Evolutionary conservation across 64 coral and sea anemone species (phyloP), one percentile per base, ranked within the genome.

Genomic region (Trachythela sp.): DNA sequence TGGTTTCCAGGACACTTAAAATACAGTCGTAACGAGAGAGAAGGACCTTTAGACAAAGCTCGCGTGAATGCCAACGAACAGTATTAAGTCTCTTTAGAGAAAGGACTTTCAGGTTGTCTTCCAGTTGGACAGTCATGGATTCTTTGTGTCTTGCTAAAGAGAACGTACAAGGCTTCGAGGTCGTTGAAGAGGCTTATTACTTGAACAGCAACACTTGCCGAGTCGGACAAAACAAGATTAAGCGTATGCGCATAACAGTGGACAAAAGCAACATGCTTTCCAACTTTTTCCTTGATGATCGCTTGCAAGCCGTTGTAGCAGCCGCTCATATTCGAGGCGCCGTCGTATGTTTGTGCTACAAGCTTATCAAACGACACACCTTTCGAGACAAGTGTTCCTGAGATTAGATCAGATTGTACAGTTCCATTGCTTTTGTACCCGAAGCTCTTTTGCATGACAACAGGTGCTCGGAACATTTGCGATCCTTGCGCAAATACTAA

Each of bases 231-330:
- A 80, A 80, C 75, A 80, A 80, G 75, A 80, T 18, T 80, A 39
- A 80, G 30, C 33, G 34, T 80, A 39, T 80, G 75, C 38, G 75
- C 75, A 39, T 80, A 80, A 39, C n/a, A n/a, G n/a, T n/a, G n/a
- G n/a, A n/a, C 75, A 36, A 80, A 80, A 17, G 75, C 75, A 80
- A 39, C 75, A 80, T 80, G 31, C 15, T 39, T 80, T 80, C 75
- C 32, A 80, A 80, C 75, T 39, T 80, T 80, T 29, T 80, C 75
- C 75, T 80, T 80, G 75, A 80, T 80, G 75, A 80, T 80, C 37
- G 75, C 75, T 80, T 80, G 75, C 30, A 36, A 18, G 13, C 75
- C n/a, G n/a, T n/a, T n/a, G n/a, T n/a, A n/a, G n/a, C n/a, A n/a
- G n/a, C n/a, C 38, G 20, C 75, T 80, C 75, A 80, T 38, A 37